Percentiles rank a stretch among this genome's conserved stretches.
phyloP scores from a whole-genome alignment of 1,140 invertebrate genomes.

The Hirudo medicinalis region DNA sequence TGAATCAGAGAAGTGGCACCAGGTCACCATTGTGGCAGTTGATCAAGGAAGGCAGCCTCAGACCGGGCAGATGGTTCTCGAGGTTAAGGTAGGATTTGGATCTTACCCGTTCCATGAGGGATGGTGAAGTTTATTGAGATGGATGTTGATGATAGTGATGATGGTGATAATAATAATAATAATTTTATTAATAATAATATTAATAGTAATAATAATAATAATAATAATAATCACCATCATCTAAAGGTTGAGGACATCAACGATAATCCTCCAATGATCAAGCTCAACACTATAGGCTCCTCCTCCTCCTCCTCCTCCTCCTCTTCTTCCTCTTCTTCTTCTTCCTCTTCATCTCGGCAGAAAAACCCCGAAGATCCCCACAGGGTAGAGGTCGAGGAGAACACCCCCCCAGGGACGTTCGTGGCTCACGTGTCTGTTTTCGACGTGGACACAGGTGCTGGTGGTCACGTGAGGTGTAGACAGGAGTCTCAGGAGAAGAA shows the following conservation, averaged over 20 bases:
- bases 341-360: background rate
- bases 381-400: conserved; percentile 6
- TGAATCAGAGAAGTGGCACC: conserved; percentile 11
- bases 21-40: conserved; percentile 7
- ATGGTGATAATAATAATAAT: too few relatives aligned
- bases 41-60: conserved; percentile 1
- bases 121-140: background rate
- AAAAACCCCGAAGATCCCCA: background rate
- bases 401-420: conserved; percentile 3
- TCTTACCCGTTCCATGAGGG: too few relatives aligned
- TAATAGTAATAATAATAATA: too few relatives aligned
- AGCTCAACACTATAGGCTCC: background rate
- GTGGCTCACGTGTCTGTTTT: conserved; percentile 12
- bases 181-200: too few relatives aligned
- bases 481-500: background rate
- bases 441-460: conserved; percentile 6
- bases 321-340: too few relatives aligned
- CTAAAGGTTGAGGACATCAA: conserved; percentile 12
- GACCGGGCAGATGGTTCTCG: conserved; percentile 10
- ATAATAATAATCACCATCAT: background rate
- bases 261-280: conserved; percentile 14
- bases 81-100: background rate
- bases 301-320: background rate
- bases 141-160: too few relatives aligned
- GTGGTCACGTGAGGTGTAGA: conserved; percentile 7